phyloP scores from a whole-genome alignment of 2,888 invertebrate species.

The Drosophila infuscata region DNA sequence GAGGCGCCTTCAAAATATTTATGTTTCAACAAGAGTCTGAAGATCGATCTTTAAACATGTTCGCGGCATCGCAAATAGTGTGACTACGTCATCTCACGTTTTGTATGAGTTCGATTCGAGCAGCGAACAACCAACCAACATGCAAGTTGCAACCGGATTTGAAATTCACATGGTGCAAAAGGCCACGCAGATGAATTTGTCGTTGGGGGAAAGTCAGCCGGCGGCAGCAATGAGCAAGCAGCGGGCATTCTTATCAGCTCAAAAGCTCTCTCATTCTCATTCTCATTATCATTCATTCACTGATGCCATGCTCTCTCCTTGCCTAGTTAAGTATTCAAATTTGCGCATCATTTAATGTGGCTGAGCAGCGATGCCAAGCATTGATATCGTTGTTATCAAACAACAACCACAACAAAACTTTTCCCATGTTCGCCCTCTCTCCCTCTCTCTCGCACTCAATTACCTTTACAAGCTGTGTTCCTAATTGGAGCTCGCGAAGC shows the following conservation, averaged over 20 bases:
- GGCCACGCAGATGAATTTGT: slow-evolving; percentile 19
- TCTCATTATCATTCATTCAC: slow-evolving; percentile 9
- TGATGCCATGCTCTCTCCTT: slow-evolving; percentile 7
- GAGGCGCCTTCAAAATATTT: background rate
- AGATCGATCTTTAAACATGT: slow-evolving; percentile 45
- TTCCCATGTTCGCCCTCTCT: slow-evolving; percentile 3
- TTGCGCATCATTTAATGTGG: slow-evolving; percentile 64
- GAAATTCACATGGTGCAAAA: slow-evolving; percentile 10
- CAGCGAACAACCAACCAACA: slow-evolving; percentile 14
- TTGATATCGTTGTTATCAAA: slow-evolving; percentile 60
- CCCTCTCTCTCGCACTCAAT: background rate
- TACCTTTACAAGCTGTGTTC: slow-evolving; percentile 20
- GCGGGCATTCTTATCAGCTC: slow-evolving; percentile 36
- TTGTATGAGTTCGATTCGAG: slow-evolving; percentile 50
- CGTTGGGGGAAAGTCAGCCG: slow-evolving; percentile 34
- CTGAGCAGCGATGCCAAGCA: slow-evolving; percentile 25
- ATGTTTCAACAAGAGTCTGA: background rate
- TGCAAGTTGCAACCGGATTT: slow-evolving; percentile 37
- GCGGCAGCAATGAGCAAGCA: slow-evolving; percentile 3
- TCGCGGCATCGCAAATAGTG: slow-evolving; percentile 14
- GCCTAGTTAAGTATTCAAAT: slow-evolving; percentile 45
- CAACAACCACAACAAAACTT: slow-evolving; percentile 23
- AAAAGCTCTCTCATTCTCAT: slow-evolving; percentile 15
- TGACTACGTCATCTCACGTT: slow-evolving; percentile 49
- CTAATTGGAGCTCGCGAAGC: slow-evolving; percentile 36